Evolutionary conservation across 1,140 invertebrate species (phyloP).

Genomic region (Caenorhabditis briggsae): DNA sequence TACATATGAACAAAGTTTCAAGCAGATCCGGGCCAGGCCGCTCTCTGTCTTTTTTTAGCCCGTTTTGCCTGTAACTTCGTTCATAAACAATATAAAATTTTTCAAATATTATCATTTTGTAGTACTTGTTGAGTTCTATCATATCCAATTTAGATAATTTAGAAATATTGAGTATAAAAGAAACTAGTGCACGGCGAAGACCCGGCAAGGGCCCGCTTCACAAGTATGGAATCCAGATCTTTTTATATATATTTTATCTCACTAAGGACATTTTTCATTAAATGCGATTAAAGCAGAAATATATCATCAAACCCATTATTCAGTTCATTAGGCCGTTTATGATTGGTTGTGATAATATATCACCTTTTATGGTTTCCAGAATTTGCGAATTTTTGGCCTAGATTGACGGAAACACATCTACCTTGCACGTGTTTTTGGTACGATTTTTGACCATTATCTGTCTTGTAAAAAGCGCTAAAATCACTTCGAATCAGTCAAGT

Average conservation of each 20-base stretch:
- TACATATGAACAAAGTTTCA: too few relatives aligned
- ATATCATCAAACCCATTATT: background rate
- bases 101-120: too few relatives aligned
- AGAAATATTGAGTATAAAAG: too few relatives aligned
- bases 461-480: conserved; percentile 42
- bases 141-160: too few relatives aligned
- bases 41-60: too few relatives aligned
- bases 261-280: background rate
- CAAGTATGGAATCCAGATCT: background rate
- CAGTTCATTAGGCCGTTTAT: background rate
- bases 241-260: background rate
- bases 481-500: conserved; percentile 51
- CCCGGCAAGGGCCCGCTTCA: background rate
- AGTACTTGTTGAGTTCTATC: too few relatives aligned
- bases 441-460: conserved; percentile 44
- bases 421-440: background rate
- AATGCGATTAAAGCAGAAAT: background rate
- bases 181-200: too few relatives aligned
- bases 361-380: background rate
- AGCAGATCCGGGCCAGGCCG: too few relatives aligned
- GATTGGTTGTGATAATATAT: conserved; percentile 38
- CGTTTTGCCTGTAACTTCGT: too few relatives aligned
- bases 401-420: background rate
- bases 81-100: too few relatives aligned
- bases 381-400: too few relatives aligned